Conservation (phyloP, 2,888 invertebrate genomes). For the Mythimna vitellina region DNA sequence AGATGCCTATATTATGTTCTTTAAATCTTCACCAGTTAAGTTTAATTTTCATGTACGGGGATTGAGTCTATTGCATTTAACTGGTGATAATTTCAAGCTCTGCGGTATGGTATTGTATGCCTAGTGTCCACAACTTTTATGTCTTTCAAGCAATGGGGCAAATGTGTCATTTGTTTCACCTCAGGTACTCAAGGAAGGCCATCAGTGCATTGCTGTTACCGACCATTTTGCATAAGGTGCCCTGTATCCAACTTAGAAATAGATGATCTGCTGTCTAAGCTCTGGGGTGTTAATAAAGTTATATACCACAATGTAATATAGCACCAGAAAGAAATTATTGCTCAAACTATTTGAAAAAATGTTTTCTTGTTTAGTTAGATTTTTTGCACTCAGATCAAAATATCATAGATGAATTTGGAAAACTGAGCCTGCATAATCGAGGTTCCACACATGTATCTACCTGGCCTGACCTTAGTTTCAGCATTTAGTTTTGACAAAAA, state of each 20-base stretch:
- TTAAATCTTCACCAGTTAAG: neutral
- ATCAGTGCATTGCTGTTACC: too few relatives aligned
- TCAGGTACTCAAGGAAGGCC: too few relatives aligned
- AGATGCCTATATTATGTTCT: neutral
- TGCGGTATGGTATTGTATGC: too few relatives aligned
- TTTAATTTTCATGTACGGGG: neutral
- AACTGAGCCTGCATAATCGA: neutral
- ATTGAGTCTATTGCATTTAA: neutral
- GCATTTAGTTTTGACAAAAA: conserved; percentile 92
- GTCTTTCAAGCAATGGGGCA: too few relatives aligned
- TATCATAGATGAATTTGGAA: neutral
- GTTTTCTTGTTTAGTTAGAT: neutral
- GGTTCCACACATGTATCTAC: neutral
- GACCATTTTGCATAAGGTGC: too few relatives aligned
- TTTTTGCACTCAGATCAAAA: neutral
- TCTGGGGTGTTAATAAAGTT: neutral
- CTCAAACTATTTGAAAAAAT: neutral
- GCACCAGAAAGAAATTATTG: neutral
- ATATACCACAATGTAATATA: too few relatives aligned
- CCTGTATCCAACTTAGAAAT: too few relatives aligned
- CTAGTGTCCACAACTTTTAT: too few relatives aligned
- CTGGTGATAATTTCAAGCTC: neutral
- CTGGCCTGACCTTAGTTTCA: conserved; percentile 91
- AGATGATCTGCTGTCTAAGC: too few relatives aligned
- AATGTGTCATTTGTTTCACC: too few relatives aligned